Evolutionary conservation across 2,797 vertebrate species (phyloP), one percentile per base, ranked within the genome.

Genomic region (Hydrophis major): DNA sequence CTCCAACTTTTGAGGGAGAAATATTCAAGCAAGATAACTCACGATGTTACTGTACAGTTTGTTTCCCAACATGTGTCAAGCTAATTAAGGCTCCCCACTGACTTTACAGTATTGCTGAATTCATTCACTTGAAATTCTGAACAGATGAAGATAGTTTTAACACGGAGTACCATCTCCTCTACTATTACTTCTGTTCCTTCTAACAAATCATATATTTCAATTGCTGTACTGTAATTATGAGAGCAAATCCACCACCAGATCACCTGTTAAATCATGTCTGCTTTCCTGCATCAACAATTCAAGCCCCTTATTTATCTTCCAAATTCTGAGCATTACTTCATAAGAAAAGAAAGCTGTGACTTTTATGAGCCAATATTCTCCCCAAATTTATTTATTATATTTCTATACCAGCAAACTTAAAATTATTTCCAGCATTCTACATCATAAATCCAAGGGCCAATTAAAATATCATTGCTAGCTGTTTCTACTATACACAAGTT

Each of bases 321-420:
- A 78, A 20, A 78, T 78, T 78, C n/a, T 74, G 66, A 32, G 14
- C n/a, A 74, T 37, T 37, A 37, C 14, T 7, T 74, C 66, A 74
- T 74, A 74, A 74, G 66, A 32, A 74, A 32, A 37, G 66, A 74
- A 74, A 37, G 66, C n/a, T 74, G 16, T 74, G 66, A 37, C 66
- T 74, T 69, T 74, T 74, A 32, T 32, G n/a, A 74, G 16, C 66
- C 66, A 93, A 61, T 47, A 53, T 60, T 87, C 89, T 88, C 89
- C 94, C 92, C 50, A 22, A 90, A 91, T 88, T 16, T 92, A 7
- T 22, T 42, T 89, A 89, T 0, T 90, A 89, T 74, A 37, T 74
- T 74, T 74, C n/a, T 74, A 74, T 74, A 74, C 14, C 6, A 32
- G 14, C 66, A 37, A 32, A 18, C 14, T 74, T 74, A 74, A 74